Conservation (phyloP, 1,140 invertebrate genomes). For the Rhyacophila brunnea region DNA sequence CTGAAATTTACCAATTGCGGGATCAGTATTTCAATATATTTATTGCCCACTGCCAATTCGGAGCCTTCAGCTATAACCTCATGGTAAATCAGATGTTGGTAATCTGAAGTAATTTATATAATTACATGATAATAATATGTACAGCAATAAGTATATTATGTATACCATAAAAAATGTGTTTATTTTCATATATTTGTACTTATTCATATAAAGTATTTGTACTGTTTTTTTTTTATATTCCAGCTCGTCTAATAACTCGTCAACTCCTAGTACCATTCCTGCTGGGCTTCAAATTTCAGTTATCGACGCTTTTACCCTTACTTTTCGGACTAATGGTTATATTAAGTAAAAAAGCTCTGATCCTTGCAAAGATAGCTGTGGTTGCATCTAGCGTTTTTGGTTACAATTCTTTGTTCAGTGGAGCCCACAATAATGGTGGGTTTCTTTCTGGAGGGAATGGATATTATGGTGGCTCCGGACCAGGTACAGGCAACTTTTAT, state of each 20-base stretch:
- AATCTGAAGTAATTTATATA: too few species aligned
- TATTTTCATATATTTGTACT: not conserved
- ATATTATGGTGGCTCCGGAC: conserved; percentile 37
- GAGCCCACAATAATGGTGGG: conserved; percentile 37
- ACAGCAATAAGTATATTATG: too few species aligned
- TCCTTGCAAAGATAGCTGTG: conserved; percentile 69
- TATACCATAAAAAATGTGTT: too few species aligned
- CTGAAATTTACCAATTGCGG: too few species aligned
- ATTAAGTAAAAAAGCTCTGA: conserved; percentile 69
- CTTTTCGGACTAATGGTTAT: conserved; percentile 67
- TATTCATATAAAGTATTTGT: not conserved
- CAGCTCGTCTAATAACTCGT: conserved; percentile 66
- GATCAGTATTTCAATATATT: too few species aligned
- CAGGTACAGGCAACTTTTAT: conserved; percentile 17
- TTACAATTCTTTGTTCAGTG: conserved; percentile 41
- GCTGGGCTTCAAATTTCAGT: conserved; percentile 73
- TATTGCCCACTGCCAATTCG: too few species aligned
- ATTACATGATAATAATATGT: too few species aligned
- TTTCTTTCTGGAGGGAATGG: conserved; percentile 34
- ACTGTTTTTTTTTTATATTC: conserved; percentile 44
- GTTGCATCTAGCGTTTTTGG: conserved; percentile 63
- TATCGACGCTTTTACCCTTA: conserved; percentile 68
- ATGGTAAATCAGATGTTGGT: too few species aligned
- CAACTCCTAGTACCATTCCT: conserved; percentile 70
- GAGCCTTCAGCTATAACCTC: too few species aligned